Percentiles rank a stretch among this genome's conserved stretches.
These are phyloP conservation scores for Achroia grisella DNA, from an alignment of 1,140 invertebrate species.

Conservation along the genomic window DNA sequence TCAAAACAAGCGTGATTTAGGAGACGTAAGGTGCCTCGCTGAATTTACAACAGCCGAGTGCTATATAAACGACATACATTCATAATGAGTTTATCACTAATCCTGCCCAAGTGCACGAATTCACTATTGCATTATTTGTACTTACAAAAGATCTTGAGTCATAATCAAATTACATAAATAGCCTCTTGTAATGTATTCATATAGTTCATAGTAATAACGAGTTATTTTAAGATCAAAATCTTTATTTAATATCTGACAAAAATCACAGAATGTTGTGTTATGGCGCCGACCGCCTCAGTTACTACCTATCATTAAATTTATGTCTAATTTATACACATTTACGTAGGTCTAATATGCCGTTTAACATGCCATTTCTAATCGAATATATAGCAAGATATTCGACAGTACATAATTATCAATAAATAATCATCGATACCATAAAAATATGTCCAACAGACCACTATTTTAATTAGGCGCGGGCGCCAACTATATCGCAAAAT, in stretches of 20 bases:
- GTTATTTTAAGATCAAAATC: not conserved
- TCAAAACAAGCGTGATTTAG: slow-evolving; percentile 66
- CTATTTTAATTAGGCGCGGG: slow-evolving; percentile 25
- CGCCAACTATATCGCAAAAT: slow-evolving; percentile 36
- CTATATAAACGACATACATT: slow-evolving; percentile 3
- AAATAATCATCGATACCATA: not conserved
- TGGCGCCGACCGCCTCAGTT: too few species aligned
- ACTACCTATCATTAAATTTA: not conserved
- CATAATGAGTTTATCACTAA: not conserved
- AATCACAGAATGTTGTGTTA: too few species aligned
- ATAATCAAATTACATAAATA: too few species aligned
- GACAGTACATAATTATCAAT: not conserved
- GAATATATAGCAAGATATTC: not conserved
- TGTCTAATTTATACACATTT: slow-evolving; percentile 1
- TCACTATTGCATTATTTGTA: slow-evolving; percentile 1
- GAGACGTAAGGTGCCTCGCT: slow-evolving; percentile 35
- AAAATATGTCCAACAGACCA: slow-evolving; percentile 4
- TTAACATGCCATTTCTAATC: not conserved
- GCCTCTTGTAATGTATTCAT: too few species aligned
- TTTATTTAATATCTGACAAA: not conserved
- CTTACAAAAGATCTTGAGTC: too few species aligned
- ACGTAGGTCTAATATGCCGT: not conserved
- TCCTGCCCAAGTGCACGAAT: slow-evolving; percentile 12
- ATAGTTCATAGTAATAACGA: too few species aligned
- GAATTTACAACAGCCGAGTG: slow-evolving; percentile 30